Conservation (phyloP, 2,797 vertebrate genomes). For the Babyrousa celebensis region DNA sequence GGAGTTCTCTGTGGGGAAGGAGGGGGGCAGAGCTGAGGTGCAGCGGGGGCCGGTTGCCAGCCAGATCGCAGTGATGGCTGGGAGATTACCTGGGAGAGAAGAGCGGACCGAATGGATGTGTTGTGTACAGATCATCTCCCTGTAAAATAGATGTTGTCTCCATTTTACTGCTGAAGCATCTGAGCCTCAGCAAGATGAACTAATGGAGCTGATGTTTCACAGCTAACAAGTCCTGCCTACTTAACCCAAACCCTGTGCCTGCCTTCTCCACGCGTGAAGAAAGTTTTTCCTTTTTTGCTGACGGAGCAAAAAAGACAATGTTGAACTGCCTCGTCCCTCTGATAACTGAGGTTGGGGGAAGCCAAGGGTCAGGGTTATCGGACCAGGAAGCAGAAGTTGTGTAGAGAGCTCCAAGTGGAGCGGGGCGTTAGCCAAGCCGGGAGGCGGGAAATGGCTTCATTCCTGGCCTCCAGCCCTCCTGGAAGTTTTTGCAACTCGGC, state of each 20-base stretch:
- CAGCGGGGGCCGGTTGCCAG: neutral
- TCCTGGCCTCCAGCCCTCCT: slow-evolving; percentile 71
- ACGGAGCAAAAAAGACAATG: slow-evolving; percentile 36
- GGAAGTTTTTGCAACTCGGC: slow-evolving; percentile 57
- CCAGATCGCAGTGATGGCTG: slow-evolving; percentile 17
- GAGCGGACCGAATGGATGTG: neutral
- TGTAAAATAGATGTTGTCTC: neutral
- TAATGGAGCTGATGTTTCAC: neutral
- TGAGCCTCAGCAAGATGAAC: neutral
- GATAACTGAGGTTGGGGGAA: slow-evolving; percentile 1
- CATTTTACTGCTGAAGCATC: neutral
- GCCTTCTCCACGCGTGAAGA: neutral
- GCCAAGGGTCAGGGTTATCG: slow-evolving; percentile 65
- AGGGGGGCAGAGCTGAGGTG: neutral
- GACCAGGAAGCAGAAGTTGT: slow-evolving; percentile 66
- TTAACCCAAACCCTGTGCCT: neutral
- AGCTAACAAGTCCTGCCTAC: neutral
- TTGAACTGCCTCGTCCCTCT: slow-evolving; percentile 9
- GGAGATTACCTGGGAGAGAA: slow-evolving; percentile 19
- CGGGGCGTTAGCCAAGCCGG: slow-evolving; percentile 33
- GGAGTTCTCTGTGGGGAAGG: slow-evolving; percentile 12
- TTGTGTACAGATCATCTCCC: neutral
- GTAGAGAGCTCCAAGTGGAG: slow-evolving; percentile 61
- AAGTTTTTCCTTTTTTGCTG: neutral
- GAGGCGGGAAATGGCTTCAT: slow-evolving; percentile 48